Evolutionary conservation across 2,888 invertebrate species (phyloP).

Genomic region (Cinara cedri): DNA sequence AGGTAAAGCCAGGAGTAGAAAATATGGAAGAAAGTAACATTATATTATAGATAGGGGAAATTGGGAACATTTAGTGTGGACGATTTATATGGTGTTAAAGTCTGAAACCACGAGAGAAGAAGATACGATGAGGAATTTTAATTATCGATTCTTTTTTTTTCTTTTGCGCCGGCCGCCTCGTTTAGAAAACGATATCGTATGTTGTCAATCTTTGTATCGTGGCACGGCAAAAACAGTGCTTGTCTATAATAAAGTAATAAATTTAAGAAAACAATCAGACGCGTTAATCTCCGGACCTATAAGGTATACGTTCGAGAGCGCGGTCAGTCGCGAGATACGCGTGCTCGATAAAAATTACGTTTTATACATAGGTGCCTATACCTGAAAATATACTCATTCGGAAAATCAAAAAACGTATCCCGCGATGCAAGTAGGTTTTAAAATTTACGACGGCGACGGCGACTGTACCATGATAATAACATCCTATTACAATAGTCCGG

Average conservation of each 20-base stretch:
- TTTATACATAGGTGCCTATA: too few relatives aligned
- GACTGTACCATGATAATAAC: too few relatives aligned
- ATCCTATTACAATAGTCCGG: slow-evolving; percentile 49
- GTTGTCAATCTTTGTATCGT: neutral
- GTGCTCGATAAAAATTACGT: neutral
- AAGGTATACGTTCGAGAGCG: neutral
- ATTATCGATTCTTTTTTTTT: slow-evolving; percentile 6
- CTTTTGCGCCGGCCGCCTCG: slow-evolving; percentile 32
- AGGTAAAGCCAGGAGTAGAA: too few relatives aligned
- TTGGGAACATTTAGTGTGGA: too few relatives aligned
- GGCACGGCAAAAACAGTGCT: slow-evolving; percentile 20
- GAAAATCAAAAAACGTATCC: slow-evolving; percentile 23
- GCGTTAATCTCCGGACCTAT: slow-evolving; percentile 7
- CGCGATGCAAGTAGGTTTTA: neutral
- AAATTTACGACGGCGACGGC: neutral
- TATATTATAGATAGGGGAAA: too few relatives aligned
- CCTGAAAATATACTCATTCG: too few relatives aligned
- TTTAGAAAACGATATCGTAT: neutral
- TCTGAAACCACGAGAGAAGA: too few relatives aligned
- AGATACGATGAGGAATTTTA: too few relatives aligned
- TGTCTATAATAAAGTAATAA: slow-evolving; percentile 11
- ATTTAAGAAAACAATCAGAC: slow-evolving; percentile 29
- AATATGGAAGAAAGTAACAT: too few relatives aligned
- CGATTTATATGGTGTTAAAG: too few relatives aligned
- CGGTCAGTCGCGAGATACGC: slow-evolving; percentile 9